These are phyloP conservation scores for Bambusicola thoracicus DNA, from an alignment of 2,113 vertebrate species.

Conservation along the genomic window DNA sequence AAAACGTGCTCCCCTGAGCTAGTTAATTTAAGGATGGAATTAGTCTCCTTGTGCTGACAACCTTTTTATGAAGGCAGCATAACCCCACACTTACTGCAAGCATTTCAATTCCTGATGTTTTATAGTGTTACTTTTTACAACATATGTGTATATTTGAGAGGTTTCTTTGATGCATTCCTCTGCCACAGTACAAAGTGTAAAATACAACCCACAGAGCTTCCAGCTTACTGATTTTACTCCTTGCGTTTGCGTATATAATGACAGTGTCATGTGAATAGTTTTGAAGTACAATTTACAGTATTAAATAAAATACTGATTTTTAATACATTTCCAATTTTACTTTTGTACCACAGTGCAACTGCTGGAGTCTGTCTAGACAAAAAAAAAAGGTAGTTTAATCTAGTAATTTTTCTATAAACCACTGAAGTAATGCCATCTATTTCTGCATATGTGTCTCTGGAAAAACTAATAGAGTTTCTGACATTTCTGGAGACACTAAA, in stretches of 20 bases:
- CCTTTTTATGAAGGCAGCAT: slow-evolving; percentile 46
- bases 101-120: slow-evolving; percentile 54
- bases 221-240: neutral
- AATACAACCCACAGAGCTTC: slow-evolving; percentile 49
- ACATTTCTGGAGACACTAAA: slow-evolving; percentile 49
- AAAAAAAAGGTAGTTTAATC: slow-evolving; percentile 30
- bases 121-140: slow-evolving; percentile 42
- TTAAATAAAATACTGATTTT: slow-evolving; percentile 16
- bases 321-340: neutral
- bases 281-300: neutral
- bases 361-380: slow-evolving; percentile 30
- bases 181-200: neutral
- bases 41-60: slow-evolving; percentile 48
- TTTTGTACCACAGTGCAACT: neutral
- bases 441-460: neutral
- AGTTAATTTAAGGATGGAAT: slow-evolving; percentile 53
- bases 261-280: slow-evolving; percentile 3
- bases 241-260: neutral
- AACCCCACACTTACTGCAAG: slow-evolving; percentile 36
- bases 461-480: slow-evolving; percentile 50
- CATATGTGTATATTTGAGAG: slow-evolving; percentile 36
- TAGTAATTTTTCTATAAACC: slow-evolving; percentile 23
- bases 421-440: slow-evolving; percentile 31
- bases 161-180: slow-evolving; percentile 44
- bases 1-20: slow-evolving; percentile 29